These are phyloP conservation scores for Amphilophus citrinellus DNA, from an alignment of 2,113 vertebrate genomes.

Conservation along the genomic window DNA sequence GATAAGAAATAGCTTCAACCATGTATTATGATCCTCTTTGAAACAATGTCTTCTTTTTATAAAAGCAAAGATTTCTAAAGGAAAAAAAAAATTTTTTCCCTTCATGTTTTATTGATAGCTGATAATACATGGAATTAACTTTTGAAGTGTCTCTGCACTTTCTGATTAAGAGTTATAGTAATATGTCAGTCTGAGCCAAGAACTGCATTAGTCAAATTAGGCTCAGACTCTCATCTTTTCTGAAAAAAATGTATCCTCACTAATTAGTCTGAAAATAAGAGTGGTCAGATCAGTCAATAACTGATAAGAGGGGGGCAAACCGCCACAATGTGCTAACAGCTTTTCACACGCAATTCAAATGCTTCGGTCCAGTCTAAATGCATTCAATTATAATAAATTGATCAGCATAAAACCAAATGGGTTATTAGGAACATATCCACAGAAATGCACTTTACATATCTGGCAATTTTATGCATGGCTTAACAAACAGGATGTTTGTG, in stretches of 20 bases:
- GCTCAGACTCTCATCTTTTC: slow-evolving; percentile 42
- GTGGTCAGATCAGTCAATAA: slow-evolving; percentile 53
- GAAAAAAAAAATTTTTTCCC: neutral
- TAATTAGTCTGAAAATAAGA: slow-evolving; percentile 53
- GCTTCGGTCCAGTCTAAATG: slow-evolving; percentile 17
- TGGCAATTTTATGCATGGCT: neutral
- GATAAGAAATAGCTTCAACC: neutral
- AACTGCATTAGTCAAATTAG: slow-evolving; percentile 20
- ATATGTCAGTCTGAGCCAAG: slow-evolving; percentile 2
- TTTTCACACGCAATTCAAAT: slow-evolving; percentile 31
- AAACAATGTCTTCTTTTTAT: neutral
- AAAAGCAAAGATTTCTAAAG: neutral
- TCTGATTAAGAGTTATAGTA: slow-evolving; percentile 5
- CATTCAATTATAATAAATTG: slow-evolving; percentile 9
- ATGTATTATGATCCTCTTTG: neutral
- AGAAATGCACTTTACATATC: neutral
- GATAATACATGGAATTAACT: neutral
- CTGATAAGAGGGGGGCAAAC: slow-evolving; percentile 30
- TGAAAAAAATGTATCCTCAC: slow-evolving; percentile 36
- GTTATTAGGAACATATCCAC: slow-evolving; percentile 11
- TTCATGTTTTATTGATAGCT: neutral
- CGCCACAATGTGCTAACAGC: slow-evolving; percentile 8
- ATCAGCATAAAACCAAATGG: neutral
- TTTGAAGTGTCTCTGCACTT: slow-evolving; percentile 23
- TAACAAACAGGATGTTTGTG: neutral